These are phyloP conservation scores for Monodelphis domestica DNA, from an alignment of 2,797 vertebrate species.

Conservation along the genomic window DNA sequence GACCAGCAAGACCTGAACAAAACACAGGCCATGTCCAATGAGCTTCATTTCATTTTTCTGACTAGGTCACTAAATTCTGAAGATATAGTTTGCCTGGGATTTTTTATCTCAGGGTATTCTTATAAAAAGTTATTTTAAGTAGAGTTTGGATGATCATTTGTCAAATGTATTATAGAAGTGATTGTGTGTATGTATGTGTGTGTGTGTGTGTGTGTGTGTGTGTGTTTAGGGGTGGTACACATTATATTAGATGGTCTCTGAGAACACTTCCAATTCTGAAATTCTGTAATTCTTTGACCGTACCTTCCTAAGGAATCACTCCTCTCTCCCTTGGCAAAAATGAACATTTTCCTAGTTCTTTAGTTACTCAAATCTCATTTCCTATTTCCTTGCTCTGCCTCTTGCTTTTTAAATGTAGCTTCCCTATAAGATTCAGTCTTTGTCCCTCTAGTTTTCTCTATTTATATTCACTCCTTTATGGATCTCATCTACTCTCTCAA, in stretches of 20 bases:
- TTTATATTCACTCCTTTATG: neutral
- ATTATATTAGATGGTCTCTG: no score
- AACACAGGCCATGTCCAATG: no score
- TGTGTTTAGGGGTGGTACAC: no score
- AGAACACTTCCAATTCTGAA: no score
- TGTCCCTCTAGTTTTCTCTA: constrained; percentile 18
- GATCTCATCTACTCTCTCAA: neutral
- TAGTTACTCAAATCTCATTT: neutral
- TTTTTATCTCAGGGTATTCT: no score
- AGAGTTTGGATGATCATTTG: neutral
- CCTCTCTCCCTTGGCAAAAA: neutral
- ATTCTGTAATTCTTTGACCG: neutral
- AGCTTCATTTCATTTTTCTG: no score
- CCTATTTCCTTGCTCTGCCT: neutral
- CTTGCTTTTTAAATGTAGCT: neutral
- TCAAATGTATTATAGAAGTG: neutral
- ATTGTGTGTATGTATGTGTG: neutral
- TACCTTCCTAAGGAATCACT: neutral
- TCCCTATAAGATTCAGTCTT: constrained; percentile 20
- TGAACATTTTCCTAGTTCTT: neutral
- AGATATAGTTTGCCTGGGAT: no score
- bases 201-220: no score
- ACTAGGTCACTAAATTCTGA: no score
- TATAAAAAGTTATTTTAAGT: neutral
- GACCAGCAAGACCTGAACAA: no score